phyloP scores from a whole-genome alignment of 2,888 invertebrate species.

The Hoplodrina ambigua region DNA sequence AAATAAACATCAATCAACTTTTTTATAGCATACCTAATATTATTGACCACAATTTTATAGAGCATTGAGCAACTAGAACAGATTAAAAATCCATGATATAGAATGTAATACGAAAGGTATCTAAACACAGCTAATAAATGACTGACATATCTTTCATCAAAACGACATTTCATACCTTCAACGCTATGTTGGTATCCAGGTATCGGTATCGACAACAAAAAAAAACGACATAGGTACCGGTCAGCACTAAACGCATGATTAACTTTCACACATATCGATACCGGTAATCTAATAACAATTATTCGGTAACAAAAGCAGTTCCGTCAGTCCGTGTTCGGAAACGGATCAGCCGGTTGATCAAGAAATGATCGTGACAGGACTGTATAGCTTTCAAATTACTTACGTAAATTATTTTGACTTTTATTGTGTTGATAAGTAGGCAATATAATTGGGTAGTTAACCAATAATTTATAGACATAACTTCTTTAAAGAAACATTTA shows the following conservation, averaged over 20 bases:
- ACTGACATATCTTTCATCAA: constrained; percentile 43
- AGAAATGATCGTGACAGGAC: constrained; percentile 79
- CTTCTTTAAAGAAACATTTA: no score
- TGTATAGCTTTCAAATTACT: constrained; percentile 82
- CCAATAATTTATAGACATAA: no score
- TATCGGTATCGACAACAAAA: constrained; percentile 41
- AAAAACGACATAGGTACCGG: constrained; percentile 19
- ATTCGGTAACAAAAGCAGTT: constrained; percentile 50
- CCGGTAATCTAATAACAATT: constrained; percentile 59
- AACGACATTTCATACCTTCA: constrained; percentile 35
- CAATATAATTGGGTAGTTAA: no score
- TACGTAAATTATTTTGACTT: constrained; percentile 64
- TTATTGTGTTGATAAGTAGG: constrained; percentile 16
- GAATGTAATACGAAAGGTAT: constrained; percentile 8
- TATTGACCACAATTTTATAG: not conserved
- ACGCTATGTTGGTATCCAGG: constrained; percentile 6
- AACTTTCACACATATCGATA: constrained; percentile 58
- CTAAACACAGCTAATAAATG: constrained; percentile 16
- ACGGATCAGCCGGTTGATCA: constrained; percentile 67
- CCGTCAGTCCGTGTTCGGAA: constrained; percentile 47
- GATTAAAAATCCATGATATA: not conserved
- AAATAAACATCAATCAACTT: no score
- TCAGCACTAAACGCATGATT: constrained; percentile 35
- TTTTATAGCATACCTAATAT: no score
- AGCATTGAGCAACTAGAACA: not conserved